These are phyloP conservation scores for Microtus montanus DNA, from an alignment of 2,113 vertebrate genomes.

Conservation along the genomic window DNA sequence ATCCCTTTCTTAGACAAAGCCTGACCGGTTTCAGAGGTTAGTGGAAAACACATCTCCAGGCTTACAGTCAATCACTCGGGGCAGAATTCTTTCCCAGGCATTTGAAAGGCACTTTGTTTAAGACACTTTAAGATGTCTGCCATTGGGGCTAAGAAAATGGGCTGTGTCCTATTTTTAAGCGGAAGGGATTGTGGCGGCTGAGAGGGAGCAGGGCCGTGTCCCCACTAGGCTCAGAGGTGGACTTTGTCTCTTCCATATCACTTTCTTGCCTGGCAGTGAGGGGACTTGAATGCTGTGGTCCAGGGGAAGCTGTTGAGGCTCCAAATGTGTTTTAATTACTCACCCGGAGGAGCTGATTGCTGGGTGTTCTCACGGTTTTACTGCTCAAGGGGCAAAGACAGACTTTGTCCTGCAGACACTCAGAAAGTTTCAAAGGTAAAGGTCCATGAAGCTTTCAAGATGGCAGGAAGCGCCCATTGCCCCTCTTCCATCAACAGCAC, in stretches of 20 bases:
- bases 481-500: no score
- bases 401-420: background rate
- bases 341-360: background rate
- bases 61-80: background rate
- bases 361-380: accelerated
- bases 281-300: background rate
- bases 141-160: background rate
- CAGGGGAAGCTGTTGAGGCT: background rate
- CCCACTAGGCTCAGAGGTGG: accelerated
- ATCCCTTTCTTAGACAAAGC: constrained; percentile 16
- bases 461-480: background rate
- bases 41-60: background rate
- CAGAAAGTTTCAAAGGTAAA: background rate
- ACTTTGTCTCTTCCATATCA: background rate
- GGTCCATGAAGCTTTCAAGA: background rate
- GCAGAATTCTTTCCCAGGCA: background rate
- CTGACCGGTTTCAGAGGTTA: background rate
- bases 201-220: background rate
- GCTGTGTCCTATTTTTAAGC: background rate
- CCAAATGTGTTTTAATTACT: background rate
- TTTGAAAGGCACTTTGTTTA: constrained; percentile 30
- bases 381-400: background rate
- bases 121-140: background rate
- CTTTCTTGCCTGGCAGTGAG: background rate
- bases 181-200: background rate